These are phyloP conservation scores for Micropoecilia bifurca DNA, from an alignment of 2,797 vertebrate species.

Conservation along the genomic window DNA sequence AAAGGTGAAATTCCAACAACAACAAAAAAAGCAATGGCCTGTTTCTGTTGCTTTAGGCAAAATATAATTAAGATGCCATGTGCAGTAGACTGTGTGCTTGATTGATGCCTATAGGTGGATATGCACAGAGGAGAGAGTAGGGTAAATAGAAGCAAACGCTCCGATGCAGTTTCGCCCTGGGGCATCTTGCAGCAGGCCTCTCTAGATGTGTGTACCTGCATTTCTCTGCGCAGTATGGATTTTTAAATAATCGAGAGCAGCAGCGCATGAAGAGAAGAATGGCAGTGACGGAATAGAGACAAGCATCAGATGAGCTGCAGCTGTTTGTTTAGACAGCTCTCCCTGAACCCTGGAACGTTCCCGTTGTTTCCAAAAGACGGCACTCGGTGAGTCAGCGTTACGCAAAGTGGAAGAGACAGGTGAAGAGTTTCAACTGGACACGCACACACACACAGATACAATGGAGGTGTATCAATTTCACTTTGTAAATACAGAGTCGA, in stretches of 20 bases:
- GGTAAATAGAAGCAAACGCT: conserved; percentile 20
- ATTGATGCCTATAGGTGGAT: conserved; percentile 52
- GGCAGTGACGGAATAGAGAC: conserved; percentile 28
- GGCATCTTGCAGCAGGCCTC: conserved; percentile 15
- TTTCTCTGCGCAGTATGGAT: conserved; percentile 16
- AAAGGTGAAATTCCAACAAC: conserved; percentile 27
- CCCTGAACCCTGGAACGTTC: conserved; percentile 38
- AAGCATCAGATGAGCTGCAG: conserved; percentile 39
- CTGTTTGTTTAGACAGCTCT: conserved; percentile 58
- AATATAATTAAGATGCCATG: conserved; percentile 66
- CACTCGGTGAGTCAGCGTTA: conserved; percentile 23
- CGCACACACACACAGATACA: conserved; percentile 5
- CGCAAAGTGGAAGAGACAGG: conserved; percentile 42
- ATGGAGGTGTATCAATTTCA: conserved; percentile 42
- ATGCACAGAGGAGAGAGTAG: conserved; percentile 15
- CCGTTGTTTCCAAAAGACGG: conserved; percentile 20
- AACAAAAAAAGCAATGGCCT: conserved; percentile 41
- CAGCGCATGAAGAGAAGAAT: conserved; percentile 8
- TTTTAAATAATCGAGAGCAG: conserved; percentile 20
- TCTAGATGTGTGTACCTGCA: conserved; percentile 7
- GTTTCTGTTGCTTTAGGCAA: conserved; percentile 49
- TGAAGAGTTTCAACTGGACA: conserved; percentile 25
- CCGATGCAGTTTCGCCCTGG: conserved; percentile 33
- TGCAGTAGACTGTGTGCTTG: conserved; percentile 42
- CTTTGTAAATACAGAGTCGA: conserved; percentile 31